These are phyloP conservation scores for Agonopterix heracliana DNA, from an alignment of 2,888 invertebrate genomes.

Conservation along the genomic window DNA sequence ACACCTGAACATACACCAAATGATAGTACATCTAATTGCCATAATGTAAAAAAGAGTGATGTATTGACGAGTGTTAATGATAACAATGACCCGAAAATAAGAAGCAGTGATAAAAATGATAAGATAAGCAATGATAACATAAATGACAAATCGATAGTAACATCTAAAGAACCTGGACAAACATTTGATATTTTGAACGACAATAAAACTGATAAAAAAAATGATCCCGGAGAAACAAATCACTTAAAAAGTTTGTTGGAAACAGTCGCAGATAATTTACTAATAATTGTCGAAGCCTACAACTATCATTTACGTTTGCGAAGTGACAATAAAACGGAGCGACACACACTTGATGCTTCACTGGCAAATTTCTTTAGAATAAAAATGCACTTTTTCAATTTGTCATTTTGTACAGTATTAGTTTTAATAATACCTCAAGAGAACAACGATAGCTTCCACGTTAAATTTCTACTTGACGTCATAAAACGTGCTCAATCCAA, in stretches of 20 bases:
- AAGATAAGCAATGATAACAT: too few species aligned
- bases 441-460: constrained; percentile 22
- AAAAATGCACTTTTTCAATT: constrained; percentile 28
- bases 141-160: too few species aligned
- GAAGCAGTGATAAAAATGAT: too few species aligned
- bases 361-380: constrained; percentile 13
- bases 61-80: too few species aligned
- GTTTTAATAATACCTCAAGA: constrained; percentile 32
- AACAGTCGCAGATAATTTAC: not conserved
- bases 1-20: too few species aligned
- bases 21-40: too few species aligned
- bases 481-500: too few species aligned
- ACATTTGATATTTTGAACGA: too few species aligned
- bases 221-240: not conserved
- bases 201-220: too few species aligned
- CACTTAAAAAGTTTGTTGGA: not conserved
- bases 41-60: too few species aligned
- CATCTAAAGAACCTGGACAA: too few species aligned
- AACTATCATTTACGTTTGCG: not conserved
- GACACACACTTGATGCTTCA: constrained; percentile 1
- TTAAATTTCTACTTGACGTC: not conserved
- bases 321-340: not conserved
- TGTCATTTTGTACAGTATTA: constrained; percentile 27
- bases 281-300: not conserved
- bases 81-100: too few species aligned